phyloP scores from a whole-genome alignment of 1,140 invertebrate genomes.

The Brachionus plicatilis region DNA sequence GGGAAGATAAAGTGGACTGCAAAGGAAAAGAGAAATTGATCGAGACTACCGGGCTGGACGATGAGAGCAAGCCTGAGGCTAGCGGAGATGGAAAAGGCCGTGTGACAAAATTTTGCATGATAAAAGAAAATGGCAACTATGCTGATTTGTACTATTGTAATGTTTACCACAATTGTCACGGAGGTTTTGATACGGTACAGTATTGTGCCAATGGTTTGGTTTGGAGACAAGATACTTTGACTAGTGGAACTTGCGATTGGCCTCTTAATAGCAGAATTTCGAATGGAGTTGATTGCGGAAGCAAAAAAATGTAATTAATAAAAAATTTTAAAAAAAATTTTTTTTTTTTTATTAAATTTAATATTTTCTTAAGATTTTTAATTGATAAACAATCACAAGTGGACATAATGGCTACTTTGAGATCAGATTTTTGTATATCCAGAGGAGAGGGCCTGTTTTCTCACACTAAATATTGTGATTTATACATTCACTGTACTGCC shows the following conservation, averaged over 20 bases:
- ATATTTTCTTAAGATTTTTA: slow-evolving; percentile 26
- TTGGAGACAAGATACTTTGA: slow-evolving; percentile 28
- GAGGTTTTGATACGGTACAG: slow-evolving; percentile 40
- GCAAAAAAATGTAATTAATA: slow-evolving; percentile 5
- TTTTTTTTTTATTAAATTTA: not conserved
- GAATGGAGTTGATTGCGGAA: slow-evolving; percentile 7
- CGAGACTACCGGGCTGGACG: slow-evolving; percentile 14
- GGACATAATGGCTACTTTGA: slow-evolving; percentile 38
- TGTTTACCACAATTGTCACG: slow-evolving; percentile 40
- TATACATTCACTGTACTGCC: slow-evolving; percentile 35
- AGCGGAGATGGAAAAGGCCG: slow-evolving; percentile 25
- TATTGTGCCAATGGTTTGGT: slow-evolving; percentile 41
- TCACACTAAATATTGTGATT: slow-evolving; percentile 39
- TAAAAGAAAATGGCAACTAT: slow-evolving; percentile 40
- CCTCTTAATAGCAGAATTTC: not conserved
- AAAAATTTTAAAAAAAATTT: not conserved
- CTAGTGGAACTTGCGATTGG: slow-evolving; percentile 37
- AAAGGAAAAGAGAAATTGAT: slow-evolving; percentile 40
- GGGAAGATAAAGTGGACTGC: slow-evolving; percentile 41
- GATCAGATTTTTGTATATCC: slow-evolving; percentile 39
- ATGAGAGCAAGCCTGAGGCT: not conserved
- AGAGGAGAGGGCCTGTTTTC: slow-evolving; percentile 19
- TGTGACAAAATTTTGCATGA: slow-evolving; percentile 41
- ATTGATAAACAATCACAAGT: slow-evolving; percentile 36
- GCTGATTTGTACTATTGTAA: slow-evolving; percentile 41